Base-by-base conservation (phyloP, 2,113 vertebrate genomes). In the Dasyornis broadbenti region DNA sequence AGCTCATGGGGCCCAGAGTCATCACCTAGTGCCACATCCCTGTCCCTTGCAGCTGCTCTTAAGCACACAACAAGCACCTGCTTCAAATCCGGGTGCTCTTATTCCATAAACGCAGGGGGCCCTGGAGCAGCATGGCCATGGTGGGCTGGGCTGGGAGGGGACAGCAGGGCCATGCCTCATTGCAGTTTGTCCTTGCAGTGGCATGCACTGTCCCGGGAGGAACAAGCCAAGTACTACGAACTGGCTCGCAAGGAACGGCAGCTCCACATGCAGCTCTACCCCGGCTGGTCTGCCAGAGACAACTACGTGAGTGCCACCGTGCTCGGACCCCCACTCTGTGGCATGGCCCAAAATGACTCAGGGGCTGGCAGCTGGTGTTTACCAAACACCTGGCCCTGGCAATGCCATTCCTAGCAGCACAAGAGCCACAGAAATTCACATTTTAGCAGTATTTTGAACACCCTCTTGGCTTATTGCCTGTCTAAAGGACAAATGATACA, bases 241-340 rank as follows among this genome's bases (percentile, higher is more conserved):
- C 96, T 99, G 98, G 99, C 99, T 78, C 97, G 99, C 65, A 99
- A 99, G 94, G 99, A 99, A 97, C 98, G 99, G 97, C 99, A 99
- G 97, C 99, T 99, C 81, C 99, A 99, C 97, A 99, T 99, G 99
- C 99, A 99, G 96, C 99, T 99, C 14, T 99, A 99, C 97, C 99
- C 99, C 3, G 99, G 99, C 98, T 99, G 99, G 99, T 99, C 99
- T 26, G 99, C 99, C 60, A 97, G 99, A 49, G 99, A 99, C 97
- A 99, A 99, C 98, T 99, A 99, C 7, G 99, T 99, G 97, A 99
- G 98, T 98, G 79, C 37, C n/a, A 8, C 45, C 1, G 5, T 15
- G 35, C 80, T 61, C 13, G 0, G 56, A 13, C 33, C 63, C 70
- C 56, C 22, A 23, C 33, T 37, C 73, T 26, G 1, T 7, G 54